Evolutionary conservation across 2,888 invertebrate genomes (phyloP).

Genomic region (Nowickia ferox): DNA sequence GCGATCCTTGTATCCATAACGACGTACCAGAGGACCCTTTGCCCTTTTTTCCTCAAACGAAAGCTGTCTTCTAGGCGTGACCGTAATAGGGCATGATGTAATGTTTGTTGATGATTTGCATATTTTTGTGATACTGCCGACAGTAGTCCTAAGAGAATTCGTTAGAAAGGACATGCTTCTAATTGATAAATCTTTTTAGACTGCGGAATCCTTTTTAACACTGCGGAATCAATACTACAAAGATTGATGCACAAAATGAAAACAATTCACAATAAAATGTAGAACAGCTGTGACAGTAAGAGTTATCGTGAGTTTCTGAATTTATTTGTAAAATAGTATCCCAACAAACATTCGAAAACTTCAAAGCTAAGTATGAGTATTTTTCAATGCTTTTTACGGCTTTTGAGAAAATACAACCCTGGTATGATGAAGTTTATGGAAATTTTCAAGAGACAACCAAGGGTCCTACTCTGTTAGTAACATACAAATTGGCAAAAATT

Average conservation of each 20-base stretch:
- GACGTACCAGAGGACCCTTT: constrained; percentile 85
- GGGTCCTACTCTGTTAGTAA: no score
- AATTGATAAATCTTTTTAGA: background rate
- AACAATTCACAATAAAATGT: constrained; percentile 46
- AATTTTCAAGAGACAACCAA: no score
- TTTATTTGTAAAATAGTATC: no score
- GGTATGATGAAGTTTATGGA: no score
- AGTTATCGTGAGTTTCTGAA: no score
- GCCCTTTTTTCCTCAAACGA: constrained; percentile 82
- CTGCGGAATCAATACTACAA: background rate
- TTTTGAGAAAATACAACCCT: no score
- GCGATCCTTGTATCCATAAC: constrained; percentile 87
- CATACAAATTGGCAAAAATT: no score
- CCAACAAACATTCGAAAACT: no score
- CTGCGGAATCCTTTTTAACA: no score
- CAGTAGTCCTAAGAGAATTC: constrained; percentile 49
- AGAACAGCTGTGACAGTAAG: constrained; percentile 8
- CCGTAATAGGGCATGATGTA: background rate
- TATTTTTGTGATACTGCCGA: constrained; percentile 39
- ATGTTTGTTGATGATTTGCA: constrained; percentile 33
- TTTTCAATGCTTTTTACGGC: no score
- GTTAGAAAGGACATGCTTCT: constrained; percentile 69
- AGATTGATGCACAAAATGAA: background rate
- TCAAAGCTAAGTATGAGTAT: no score
- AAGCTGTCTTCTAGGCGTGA: constrained; percentile 84